Evolutionary conservation across 1,140 invertebrate genomes (phyloP).

Genomic region (Drosophila truncata): DNA sequence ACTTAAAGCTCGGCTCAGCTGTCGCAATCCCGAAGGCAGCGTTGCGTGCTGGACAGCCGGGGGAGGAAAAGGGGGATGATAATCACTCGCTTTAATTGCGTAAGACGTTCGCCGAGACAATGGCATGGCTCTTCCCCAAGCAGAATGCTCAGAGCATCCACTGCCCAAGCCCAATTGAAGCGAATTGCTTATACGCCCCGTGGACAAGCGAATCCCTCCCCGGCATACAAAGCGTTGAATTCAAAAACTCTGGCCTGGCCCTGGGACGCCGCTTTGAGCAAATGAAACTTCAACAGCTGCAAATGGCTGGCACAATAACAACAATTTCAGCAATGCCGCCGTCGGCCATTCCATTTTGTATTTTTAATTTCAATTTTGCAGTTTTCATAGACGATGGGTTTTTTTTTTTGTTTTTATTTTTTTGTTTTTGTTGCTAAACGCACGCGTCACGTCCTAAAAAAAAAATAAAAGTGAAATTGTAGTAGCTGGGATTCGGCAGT

Average conservation of each 20-base stretch:
- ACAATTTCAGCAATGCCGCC: constrained; percentile 39
- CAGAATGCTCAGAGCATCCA: constrained; percentile 56
- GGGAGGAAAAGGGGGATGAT: background rate
- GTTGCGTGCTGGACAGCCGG: constrained; percentile 33
- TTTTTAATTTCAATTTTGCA: constrained; percentile 69
- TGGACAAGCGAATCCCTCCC: constrained; percentile 22
- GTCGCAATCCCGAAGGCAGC: constrained; percentile 47
- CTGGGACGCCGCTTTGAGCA: constrained; percentile 31
- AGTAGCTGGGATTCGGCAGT: constrained; percentile 49
- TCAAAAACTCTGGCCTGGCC: constrained; percentile 40
- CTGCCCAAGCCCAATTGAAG: constrained; percentile 29
- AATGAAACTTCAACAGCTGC: constrained; percentile 22
- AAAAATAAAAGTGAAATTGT: constrained; percentile 75
- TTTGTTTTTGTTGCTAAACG: constrained; percentile 15
- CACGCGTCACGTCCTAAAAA: constrained; percentile 65
- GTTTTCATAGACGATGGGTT: constrained; percentile 12
- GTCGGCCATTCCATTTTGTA: constrained; percentile 52
- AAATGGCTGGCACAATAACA: constrained; percentile 32
- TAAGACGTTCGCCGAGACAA: constrained; percentile 35
- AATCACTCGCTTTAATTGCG: constrained; percentile 50
- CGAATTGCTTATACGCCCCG: constrained; percentile 69
- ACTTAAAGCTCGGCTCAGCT: constrained; percentile 23
- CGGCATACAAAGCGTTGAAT: constrained; percentile 68
- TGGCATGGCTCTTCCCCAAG: constrained; percentile 28
- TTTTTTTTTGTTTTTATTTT: constrained; percentile 22